Evolutionary conservation across 2,113 vertebrate genomes (phyloP), one percentile per base, ranked within the genome.

Genomic region (Elgaria multicarinata): DNA sequence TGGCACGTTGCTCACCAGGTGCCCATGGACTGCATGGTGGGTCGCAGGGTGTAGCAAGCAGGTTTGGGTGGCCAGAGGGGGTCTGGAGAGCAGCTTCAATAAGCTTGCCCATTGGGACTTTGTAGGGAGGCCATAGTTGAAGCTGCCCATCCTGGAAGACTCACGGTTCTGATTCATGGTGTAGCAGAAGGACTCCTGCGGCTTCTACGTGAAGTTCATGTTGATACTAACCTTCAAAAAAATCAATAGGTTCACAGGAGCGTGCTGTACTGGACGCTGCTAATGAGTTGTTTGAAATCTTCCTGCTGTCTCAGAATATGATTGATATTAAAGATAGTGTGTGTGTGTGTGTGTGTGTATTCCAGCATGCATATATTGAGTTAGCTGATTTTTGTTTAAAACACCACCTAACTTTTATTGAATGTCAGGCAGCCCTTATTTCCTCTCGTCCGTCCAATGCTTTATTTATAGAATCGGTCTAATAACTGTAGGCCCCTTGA

Each of bases 151-250:
- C 8, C 66, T 24, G 16, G 82, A 84, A 31, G 24, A 22, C 14
- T 18, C 58, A 6, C 10, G 9, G 62, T 62, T 7, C 79, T 36
- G 20, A 20, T 3, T 36, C 7, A 36, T 62, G 53, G 3, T 20
- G 7, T n/a, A 20, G 77, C 91, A 93, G 83, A 92, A 87, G 82
- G 90, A 85, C 81, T 88, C 72, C 20, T 58, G 91, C 86, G 75
- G 0, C 83, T 89, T 0, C 84, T 90, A 94, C 92, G 89, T 95
- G 89, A 95, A 93, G 58, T 16, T 92, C 94, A 91, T 92, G 91
- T 92, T 95, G 92, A 93, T 90, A 89, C 87, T 90, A 93, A 91
- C 90, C 86, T 94, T 91, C 90, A 58, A 50, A 66, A 89, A 95
- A 96, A 55, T 88, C 93, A 91, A 64, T 91, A 46, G 53, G 22